Conservation (phyloP, 2,113 vertebrate species). For the Oryctolagus cuniculus region mOryCun1.1 NC_091434.1:15676001-15676500, state of each 20-base stretch:
- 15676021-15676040: constrained; percentile 50
- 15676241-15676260: neutral
- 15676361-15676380: no score
- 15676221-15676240: constrained; percentile 34
- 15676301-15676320: neutral
- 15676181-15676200: neutral
- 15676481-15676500: neutral
- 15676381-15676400: neutral
- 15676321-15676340: neutral
- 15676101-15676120: constrained; percentile 7
- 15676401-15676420: neutral
- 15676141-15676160: neutral
- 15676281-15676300: neutral
- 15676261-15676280: constrained; percentile 17
- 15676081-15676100: constrained; percentile 29
- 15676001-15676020: neutral
- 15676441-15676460: neutral
- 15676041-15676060: constrained; percentile 29
- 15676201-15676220: constrained; percentile 12
- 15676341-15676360: neutral
- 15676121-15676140: neutral
- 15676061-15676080: constrained; percentile 44
- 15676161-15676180: neutral
- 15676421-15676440: neutral
- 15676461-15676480: neutral